Base-by-base conservation (phyloP, 2,797 vertebrate genomes). In the Sebastes kiyomatsui region DNA sequence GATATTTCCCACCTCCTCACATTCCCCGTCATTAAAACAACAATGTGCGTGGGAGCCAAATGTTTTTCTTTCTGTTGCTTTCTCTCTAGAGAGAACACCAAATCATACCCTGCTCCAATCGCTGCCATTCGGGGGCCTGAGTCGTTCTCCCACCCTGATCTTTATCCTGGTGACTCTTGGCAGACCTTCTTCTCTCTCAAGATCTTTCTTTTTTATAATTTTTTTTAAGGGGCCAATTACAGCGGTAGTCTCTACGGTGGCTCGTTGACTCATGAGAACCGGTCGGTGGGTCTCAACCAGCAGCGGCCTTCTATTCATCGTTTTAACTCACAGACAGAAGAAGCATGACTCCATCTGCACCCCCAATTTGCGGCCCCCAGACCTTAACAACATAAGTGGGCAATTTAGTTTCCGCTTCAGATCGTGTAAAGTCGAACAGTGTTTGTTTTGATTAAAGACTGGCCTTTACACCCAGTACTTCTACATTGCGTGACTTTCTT, bases 131-230 rank as follows among this genome's bases (percentile, higher is more conserved):
- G 81, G 82, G 83, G 80, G 71, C 64, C 52, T 16, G 68, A 69
- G 61, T 68, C 20, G 11, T 54, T 85, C 81, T 71, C 85, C 90
- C 92, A 67, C 90, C 92, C 93, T 88, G 94, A 94, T 95, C 86
- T 67, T 92, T 94, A 95, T 95, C 94, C 88, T 25, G 58, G 64
- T 33, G 73, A 74, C 75, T 87, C 80, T 85, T 90, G 85, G 87
- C 90, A 90, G 86, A 79, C 80, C 77, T 18, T 32, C 46, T 18
- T 5, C 2, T n/a, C 79, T 71, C 74, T 88, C 70, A 79, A 49
- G 66, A 46, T 22, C 30, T 58, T 54, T 70, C 8, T 56, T 74
- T 56, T 49, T 49, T 66, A 35, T 62, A 0, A 2, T 4, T 67
- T 84, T 83, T 70, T 30, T 70, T 65, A 65, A 25, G 12, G 38